Evolutionary conservation across 2,888 invertebrate species (phyloP).

Genomic region (Drosophila phalerata): DNA sequence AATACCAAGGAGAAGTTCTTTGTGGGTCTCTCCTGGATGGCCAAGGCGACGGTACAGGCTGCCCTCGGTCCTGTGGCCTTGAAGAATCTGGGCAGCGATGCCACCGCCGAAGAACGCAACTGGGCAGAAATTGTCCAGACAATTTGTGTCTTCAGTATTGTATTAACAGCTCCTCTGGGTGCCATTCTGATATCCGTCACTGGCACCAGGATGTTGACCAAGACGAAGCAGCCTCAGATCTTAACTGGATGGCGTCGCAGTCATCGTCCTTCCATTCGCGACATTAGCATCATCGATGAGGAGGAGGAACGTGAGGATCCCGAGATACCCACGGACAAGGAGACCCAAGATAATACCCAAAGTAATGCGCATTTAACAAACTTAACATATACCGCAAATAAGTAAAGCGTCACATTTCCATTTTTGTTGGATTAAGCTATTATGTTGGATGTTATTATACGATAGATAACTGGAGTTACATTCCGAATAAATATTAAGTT

Average conservation of each 20-base stretch:
- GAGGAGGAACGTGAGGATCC: constrained; percentile 90
- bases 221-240: constrained; percentile 90
- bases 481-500: constrained; percentile 55
- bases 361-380: constrained; percentile 79
- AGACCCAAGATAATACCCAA: constrained; percentile 83
- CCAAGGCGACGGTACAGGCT: constrained; percentile 99
- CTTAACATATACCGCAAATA: constrained; percentile 67
- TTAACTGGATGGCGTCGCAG: constrained; percentile 91
- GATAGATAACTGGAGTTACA: constrained; percentile 25
- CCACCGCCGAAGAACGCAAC: constrained; percentile 86
- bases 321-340: constrained; percentile 83
- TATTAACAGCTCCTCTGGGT: constrained; percentile 93
- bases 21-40: constrained; percentile 96
- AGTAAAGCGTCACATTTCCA: constrained; percentile 44
- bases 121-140: constrained; percentile 91
- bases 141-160: constrained; percentile 92
- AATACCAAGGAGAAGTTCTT: constrained; percentile 96
- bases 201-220: constrained; percentile 91
- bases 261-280: constrained; percentile 93
- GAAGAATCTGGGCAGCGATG: constrained; percentile 87
- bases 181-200: constrained; percentile 93
- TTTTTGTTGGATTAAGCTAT: constrained; percentile 41
- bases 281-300: constrained; percentile 94
- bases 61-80: constrained; percentile 93
- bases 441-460: constrained; percentile 51